These are phyloP conservation scores for Diadromus collaris DNA, from an alignment of 2,888 invertebrate species.

Conservation along the genomic window DNA sequence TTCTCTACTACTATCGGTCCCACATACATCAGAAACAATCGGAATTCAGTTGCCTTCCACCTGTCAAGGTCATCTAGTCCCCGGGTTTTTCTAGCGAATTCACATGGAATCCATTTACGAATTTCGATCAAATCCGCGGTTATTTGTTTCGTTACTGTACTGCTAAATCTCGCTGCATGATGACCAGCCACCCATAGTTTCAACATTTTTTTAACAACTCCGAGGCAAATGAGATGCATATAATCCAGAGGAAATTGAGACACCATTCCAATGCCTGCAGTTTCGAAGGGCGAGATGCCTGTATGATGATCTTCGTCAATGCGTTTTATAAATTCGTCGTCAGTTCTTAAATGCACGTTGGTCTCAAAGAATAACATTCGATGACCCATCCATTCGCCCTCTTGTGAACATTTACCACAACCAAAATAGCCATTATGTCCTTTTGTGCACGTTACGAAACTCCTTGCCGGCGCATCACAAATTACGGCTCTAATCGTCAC, in stretches of 20 bases:
- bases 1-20: conserved; percentile 65
- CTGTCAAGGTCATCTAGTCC: neutral
- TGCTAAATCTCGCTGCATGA: too few relatives aligned
- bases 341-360: conserved; percentile 59
- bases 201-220: conserved; percentile 10
- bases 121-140: too few relatives aligned
- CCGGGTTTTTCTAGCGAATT: neutral
- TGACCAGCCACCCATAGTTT: too few relatives aligned
- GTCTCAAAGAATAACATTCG: conserved; percentile 59
- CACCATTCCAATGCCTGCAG: conserved; percentile 64
- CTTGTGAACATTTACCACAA: conserved; percentile 64
- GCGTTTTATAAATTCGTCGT: too few relatives aligned
- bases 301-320: too few relatives aligned
- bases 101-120: conserved; percentile 48
- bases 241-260: conserved; percentile 36
- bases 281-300: too few relatives aligned
- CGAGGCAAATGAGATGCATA: conserved; percentile 25
- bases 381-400: conserved; percentile 58
- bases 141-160: too few relatives aligned
- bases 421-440: conserved; percentile 65
- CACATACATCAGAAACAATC: conserved; percentile 54
- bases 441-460: conserved; percentile 64
- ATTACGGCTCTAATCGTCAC: conserved; percentile 59
- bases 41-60: neutral
- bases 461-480: conserved; percentile 67